Evolutionary conservation across 2,888 invertebrate genomes (phyloP), one percentile per base, ranked within the genome.

Genomic region (Alentia gelatinosa): DNA sequence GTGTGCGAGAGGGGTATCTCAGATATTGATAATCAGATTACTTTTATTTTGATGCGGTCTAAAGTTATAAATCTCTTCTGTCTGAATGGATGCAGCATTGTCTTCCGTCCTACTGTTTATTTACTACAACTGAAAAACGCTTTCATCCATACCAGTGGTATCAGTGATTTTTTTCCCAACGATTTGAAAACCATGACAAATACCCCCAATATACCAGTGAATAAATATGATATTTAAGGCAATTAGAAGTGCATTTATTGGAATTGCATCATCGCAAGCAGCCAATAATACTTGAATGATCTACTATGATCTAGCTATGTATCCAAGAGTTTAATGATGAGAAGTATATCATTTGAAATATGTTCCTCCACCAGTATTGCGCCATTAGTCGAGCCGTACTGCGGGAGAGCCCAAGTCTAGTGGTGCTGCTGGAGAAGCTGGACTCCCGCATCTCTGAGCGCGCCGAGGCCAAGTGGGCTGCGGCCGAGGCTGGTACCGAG

Each of bases 371-470:
- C 26, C 47, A 89, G 89, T 89, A 89, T 39, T 56, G 63, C 35
- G 56, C 56, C 37, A 30, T 89, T 15, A 37, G 63, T 39, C 56
- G 37, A n/a, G 89, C 63, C 12, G 35, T 89, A 0, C 63, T 89
- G 26, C 56, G 89, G n/a, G 89, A 89, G 39, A 63, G 56, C 63
- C 63, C 63, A 1, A 56, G 39, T 23, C 56, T 89, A 35, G 89
- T 63, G 39, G 63, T 30, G 1, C 89, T 89, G 1, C 89, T 89
- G 12, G 63, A 56, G 3, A 89, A 89, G n/a, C 68, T 89, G 63
- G 89, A 89, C 63, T 33, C 89, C 1, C 56, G 89, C n/a, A 89
- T 89, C 12, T 89, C 68, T 9, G n/a, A 33, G 0, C 56, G 50
- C 12, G 89, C 63, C 7, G 63, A 89, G 33, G 63, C 56, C n/a